Base-by-base conservation (phyloP, 2,113 vertebrate species). In the Vulpes lagopus region DNA sequence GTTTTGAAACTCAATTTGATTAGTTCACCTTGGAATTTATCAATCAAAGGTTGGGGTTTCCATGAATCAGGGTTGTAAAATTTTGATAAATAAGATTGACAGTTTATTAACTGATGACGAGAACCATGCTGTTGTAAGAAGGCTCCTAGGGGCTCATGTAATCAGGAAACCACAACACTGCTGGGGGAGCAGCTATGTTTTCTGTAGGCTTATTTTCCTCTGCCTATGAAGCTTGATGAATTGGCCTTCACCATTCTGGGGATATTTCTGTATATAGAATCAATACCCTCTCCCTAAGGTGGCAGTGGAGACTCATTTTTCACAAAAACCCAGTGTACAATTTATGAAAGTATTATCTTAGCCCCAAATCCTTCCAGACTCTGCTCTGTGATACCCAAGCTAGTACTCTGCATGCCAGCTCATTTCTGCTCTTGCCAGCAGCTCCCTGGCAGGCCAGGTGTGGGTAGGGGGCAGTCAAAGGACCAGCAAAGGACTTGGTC, bases 381-480 rank as follows among this genome's bases (percentile, higher is more conserved):
- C 27, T 2, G 25, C 64, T 53, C 15, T 55, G 8, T 51, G 91
- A 19, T 1, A 2, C 4, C 3, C 0, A 35, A 79, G 20, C 15
- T 8, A 5, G 78, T 43, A 14, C 49, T 55, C 71, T 62, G 11
- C 73, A 14, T 1, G 35, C 30, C 62, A 30, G 43, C 14, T 12
- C 62, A 1, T 57, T 27, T 17, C 3, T 25, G 76, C 12, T 53
- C n/a, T 53, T 59, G 84, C 71, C 4, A 25, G 3, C 0, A 25
- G 11, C 32, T 55, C 57, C n/a, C 14, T 32, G n/a, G 23, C n/a
- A 20, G 23, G 35, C 43, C 15, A 22, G 1, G 8, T 7, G 4
- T 1, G 16, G 17, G 11, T 11, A 2, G 27, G 17, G 25, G 11
- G 1, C n/a, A 0, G 3, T 0, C 11, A 4, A 43, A 19, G 65